Evolutionary conservation across 2,888 invertebrate species (phyloP).

Genomic region (Crossocerus cetratus): DNA sequence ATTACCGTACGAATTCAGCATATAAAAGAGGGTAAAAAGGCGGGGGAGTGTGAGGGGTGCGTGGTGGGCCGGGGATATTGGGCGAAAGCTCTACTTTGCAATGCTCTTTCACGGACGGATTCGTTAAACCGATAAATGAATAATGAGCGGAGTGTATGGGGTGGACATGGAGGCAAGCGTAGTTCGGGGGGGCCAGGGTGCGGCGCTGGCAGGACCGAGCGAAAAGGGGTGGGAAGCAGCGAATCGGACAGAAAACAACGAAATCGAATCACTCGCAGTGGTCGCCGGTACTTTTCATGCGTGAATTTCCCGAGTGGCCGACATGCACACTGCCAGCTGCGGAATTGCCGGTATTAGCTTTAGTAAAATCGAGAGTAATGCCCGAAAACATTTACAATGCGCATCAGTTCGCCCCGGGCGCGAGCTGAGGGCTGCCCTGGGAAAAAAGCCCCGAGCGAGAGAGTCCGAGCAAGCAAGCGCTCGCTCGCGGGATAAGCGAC

Average conservation of each 20-base stretch:
- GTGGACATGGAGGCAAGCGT: constrained; percentile 44
- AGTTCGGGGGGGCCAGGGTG: neutral
- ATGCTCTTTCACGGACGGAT: constrained; percentile 67
- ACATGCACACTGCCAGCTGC: constrained; percentile 60
- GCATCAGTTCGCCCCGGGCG: constrained; percentile 53
- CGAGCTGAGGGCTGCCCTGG: no score
- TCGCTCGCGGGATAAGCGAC: neutral
- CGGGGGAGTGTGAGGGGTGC: neutral
- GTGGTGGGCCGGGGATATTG: constrained; percentile 24
- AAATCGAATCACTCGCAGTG: constrained; percentile 74
- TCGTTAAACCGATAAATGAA: constrained; percentile 75
- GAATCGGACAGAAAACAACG: constrained; percentile 70
- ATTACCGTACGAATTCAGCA: neutral
- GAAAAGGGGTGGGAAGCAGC: constrained; percentile 38
- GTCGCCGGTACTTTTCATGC: constrained; percentile 74
- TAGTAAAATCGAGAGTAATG: constrained; percentile 64
- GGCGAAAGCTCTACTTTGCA: constrained; percentile 51
- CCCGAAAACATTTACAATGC: constrained; percentile 64
- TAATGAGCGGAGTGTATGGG: constrained; percentile 70
- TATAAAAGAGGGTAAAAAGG: neutral
- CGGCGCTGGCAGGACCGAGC: constrained; percentile 14
- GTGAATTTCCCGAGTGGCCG: constrained; percentile 71
- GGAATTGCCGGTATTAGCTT: constrained; percentile 62
- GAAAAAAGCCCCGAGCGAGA: neutral
- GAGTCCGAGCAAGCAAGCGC: neutral